Base-by-base conservation (phyloP, 2,113 vertebrate genomes). In the Meriones unguiculatus region DNA sequence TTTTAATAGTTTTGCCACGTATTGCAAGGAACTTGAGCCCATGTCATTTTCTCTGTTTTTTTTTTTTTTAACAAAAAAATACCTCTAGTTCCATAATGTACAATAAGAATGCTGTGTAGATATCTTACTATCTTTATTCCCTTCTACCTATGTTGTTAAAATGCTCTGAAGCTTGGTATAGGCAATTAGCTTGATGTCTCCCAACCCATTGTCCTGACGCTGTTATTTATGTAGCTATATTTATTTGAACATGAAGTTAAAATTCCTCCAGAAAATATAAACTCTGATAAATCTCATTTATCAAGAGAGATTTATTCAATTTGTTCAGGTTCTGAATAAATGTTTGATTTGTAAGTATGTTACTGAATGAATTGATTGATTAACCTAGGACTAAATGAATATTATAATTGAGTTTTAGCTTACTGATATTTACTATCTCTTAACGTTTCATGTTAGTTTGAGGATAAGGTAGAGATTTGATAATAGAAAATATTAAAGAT, bases 341-440 rank as follows among this genome's bases (percentile, higher is more conserved):
- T 84, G 82, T 87, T 96, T 94, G 25, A 89, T 46, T 88, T 95
- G 5, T n/a, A 57, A 95, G 72, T 72, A 41, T 72, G n/a, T 91
- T 88, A 78, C 24, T 94, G 50, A 54, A 80, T 72, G 24, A 38
- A 69, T 94, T 15, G 59, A 94, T 87, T 54, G 78, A 87, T 87
- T 92, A 81, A 57, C 18, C 20, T 94, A 24, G 62, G 54, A n/a
- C 32, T 7, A 87, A 77, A 72, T 89, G 11, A 93, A 62, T 90
- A 89, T 76, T 91, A 69, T 6, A 93, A 80, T 15, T 20, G 28
- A 94, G 88, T 80, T 93, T 41, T 67, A 28, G 5, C 12, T 41
- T 50, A 88, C 91, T 89, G 24, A 73, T 90, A 80, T 75, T 22
- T 62, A 54, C 20, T 30, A 18, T 77, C 91, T 89, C 15, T 2